Evolutionary conservation across 2,113 vertebrate genomes (phyloP), one percentile per base, ranked within the genome.

Genomic region (Megaleporinus macrocephalus): DNA sequence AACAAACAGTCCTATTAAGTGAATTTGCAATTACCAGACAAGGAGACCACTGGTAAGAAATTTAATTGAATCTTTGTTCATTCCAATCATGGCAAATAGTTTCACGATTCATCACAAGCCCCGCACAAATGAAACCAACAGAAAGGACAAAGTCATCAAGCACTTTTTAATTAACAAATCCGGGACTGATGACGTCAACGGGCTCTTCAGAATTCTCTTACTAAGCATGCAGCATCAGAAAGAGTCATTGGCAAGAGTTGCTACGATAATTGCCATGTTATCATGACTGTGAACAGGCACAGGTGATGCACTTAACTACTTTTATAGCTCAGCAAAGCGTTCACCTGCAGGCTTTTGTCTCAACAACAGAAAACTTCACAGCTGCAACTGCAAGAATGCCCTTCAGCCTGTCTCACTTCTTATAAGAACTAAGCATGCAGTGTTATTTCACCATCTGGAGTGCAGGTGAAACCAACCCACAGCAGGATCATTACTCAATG

Each of bases 121-220:
- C 18, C 33, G 55, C 20, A 36, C 7, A 36, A 36, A 1, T 73
- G 20, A 73, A 30, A 33, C 30, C 27, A 5, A 20, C 22, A 62
- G 22, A 61, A 75, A 41, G n/a, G n/a, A 62, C 57, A 76, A 44
- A 63, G n/a, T 61, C 29, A 36, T 74, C 65, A 36, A 68, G 65
- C 22, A 30, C 9, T 68, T 36, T 68, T 68, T 44, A 36, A 68
- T 36, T 9, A 68, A 36, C 30, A 36, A 22, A 68, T 68, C 65
- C 22, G 65, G 18, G 30, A 5, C 2, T 68, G 65, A 68, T 36
- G 29, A 22, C 36, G 65, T 36, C 65, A 68, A n/a, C 62, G 14
- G 5, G 26, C 14, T 30, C 62, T n/a, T n/a, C 4, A 11, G 27
- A 30, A 65, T 30, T n/a, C n/a, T n/a, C n/a, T n/a, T n/a, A n/a